Percentiles rank a stretch among this genome's conserved stretches.
phyloP scores from a whole-genome alignment of 2,797 vertebrate genomes.

The Iguana delicatissima region DNA sequence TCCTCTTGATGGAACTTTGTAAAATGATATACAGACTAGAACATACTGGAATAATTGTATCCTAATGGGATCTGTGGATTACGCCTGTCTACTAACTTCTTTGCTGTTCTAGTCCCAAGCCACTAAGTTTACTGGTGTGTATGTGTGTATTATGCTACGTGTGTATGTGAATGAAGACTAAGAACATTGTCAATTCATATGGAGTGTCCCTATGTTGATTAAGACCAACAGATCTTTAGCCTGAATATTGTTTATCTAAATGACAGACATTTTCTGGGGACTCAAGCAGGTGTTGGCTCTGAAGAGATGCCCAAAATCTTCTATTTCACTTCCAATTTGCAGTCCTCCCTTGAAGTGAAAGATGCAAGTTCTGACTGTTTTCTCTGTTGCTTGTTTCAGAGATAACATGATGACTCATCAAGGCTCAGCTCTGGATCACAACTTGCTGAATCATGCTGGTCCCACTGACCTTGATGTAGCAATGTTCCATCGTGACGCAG shows the following conservation, averaged over 20 bases:
- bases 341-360: background rate
- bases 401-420: constrained; percentile 92
- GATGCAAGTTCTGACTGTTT: background rate
- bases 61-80: background rate
- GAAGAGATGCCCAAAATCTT: background rate
- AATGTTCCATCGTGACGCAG: constrained; percentile 95
- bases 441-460: constrained; percentile 88
- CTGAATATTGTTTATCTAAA: background rate
- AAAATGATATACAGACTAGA: background rate
- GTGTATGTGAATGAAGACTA: background rate
- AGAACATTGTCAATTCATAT: background rate
- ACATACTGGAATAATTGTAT: background rate
- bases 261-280: background rate
- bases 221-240: background rate
- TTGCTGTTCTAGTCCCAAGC: background rate
- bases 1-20: background rate
- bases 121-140: background rate
- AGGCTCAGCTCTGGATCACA: constrained; percentile 88
- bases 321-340: background rate
- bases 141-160: too few relatives aligned
- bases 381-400: constrained; percentile 76
- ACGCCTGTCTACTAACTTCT: background rate
- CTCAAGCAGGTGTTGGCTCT: background rate
- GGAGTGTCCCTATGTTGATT: background rate
- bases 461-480: constrained; percentile 97